A percentile compares a stretch with the other conserved stretches of the same genome.
Evolutionary conservation across 2,113 vertebrate genomes (phyloP).

Genomic region (Lathamus discolor): DNA sequence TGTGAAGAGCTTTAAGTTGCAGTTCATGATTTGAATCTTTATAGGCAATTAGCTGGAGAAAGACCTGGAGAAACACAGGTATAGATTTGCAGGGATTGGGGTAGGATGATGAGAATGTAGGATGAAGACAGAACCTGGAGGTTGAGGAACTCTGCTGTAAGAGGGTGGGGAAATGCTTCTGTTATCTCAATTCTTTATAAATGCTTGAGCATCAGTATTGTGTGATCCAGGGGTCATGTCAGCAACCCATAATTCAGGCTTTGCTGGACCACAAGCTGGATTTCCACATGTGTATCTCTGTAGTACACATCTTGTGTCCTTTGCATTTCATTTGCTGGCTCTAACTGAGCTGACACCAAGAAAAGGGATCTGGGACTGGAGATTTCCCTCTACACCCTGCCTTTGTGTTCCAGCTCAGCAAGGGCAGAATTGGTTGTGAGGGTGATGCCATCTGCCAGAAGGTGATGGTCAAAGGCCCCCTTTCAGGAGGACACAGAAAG

Average conservation of each 20-base stretch:
- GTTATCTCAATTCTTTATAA: not conserved
- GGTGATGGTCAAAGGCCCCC: not conserved
- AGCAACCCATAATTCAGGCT: not conserved
- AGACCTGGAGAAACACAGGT: slow-evolving; percentile 15
- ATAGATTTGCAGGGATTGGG: not conserved
- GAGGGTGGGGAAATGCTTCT: not conserved
- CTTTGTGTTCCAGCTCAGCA: not conserved
- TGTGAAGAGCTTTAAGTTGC: slow-evolving; percentile 62
- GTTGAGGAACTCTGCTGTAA: not conserved
- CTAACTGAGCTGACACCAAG: not conserved
- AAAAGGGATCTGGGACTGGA: not conserved
- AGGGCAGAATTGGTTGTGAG: not conserved
- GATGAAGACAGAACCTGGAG: not conserved
- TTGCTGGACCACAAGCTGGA: not conserved
- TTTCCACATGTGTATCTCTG: fast-evolving
- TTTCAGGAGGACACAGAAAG: not conserved
- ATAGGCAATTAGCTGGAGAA: slow-evolving; percentile 48
- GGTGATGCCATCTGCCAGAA: not conserved
- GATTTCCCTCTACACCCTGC: not conserved
- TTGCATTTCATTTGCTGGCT: not conserved
- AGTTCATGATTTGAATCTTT: slow-evolving; percentile 59
- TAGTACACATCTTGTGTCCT: not conserved
- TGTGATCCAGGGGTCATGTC: not conserved
- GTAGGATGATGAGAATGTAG: not conserved
- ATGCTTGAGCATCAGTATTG: not conserved